These are phyloP conservation scores for Saguinus imperator DNA, from an alignment of 2,113 vertebrate genomes.

Conservation along the genomic window DNA sequence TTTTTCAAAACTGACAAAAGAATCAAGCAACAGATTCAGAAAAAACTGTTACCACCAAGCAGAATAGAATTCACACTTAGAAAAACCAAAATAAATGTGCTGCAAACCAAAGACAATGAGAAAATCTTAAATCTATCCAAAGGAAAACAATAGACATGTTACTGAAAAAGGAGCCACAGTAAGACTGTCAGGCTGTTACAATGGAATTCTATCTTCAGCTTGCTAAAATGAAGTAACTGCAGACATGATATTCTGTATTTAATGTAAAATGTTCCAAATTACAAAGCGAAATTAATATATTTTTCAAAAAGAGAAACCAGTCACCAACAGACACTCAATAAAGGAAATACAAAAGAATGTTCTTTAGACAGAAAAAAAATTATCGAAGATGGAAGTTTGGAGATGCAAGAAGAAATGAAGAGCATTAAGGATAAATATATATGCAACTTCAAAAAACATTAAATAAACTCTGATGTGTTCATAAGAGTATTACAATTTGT, in stretches of 20 bases:
- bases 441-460: not conserved
- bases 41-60: not conserved
- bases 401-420: not conserved
- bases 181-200: not conserved
- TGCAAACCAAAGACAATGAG: not conserved
- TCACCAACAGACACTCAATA: not conserved
- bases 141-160: not conserved
- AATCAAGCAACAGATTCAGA: not conserved
- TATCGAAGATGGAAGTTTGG: not conserved
- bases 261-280: not conserved
- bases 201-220: not conserved
- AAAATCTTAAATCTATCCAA: not conserved
- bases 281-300: not conserved
- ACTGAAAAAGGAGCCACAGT: not conserved
- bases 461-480: not conserved
- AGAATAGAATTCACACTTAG: not conserved
- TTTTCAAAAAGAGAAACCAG: not conserved
- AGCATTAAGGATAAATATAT: not conserved
- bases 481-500: not conserved
- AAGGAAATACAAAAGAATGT: not conserved
- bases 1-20: not conserved
- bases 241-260: not conserved
- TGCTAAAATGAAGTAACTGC: not conserved
- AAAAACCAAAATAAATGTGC: not conserved
- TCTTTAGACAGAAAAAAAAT: not conserved